These are phyloP conservation scores for Ctenochaetus hawaiiensis DNA, from an alignment of 2,797 vertebrate genomes.

Conservation along the genomic window DNA sequence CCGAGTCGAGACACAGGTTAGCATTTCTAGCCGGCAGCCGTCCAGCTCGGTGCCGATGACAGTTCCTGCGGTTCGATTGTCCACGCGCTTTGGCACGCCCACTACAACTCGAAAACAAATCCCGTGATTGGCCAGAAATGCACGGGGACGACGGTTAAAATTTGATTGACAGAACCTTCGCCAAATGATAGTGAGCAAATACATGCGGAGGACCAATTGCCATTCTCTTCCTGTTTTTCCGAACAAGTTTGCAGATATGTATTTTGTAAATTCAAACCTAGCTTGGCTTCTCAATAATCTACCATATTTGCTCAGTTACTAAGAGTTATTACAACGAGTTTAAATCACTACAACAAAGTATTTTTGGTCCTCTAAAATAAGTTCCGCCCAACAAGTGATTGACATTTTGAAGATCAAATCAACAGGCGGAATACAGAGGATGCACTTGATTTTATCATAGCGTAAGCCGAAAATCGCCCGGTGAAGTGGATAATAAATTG, in stretches of 20 bases:
- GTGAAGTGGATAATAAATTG: not conserved
- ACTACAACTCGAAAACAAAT: constrained; percentile 85
- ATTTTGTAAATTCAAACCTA: not conserved
- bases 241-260: not conserved
- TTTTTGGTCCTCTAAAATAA: constrained; percentile 6
- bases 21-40: constrained; percentile 63
- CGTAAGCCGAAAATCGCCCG: not conserved
- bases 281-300: not conserved
- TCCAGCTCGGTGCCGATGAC: constrained; percentile 61
- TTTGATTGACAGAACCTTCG: constrained; percentile 54
- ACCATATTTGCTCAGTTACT: not conserved
- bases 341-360: not conserved
- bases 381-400: constrained; percentile 53
- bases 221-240: constrained; percentile 55
- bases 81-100: constrained; percentile 79
- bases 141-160: constrained; percentile 27
- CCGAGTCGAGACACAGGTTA: constrained; percentile 43
- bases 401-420: constrained; percentile 56
- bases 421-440: not conserved
- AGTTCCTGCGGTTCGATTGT: constrained; percentile 62
- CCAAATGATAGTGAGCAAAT: constrained; percentile 50
- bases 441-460: not conserved
- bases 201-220: constrained; percentile 69
- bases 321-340: not conserved
- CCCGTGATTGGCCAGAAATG: constrained; percentile 71